Evolutionary conservation across 2,113 vertebrate genomes (phyloP).

Genomic region (Labeo rohita): DNA sequence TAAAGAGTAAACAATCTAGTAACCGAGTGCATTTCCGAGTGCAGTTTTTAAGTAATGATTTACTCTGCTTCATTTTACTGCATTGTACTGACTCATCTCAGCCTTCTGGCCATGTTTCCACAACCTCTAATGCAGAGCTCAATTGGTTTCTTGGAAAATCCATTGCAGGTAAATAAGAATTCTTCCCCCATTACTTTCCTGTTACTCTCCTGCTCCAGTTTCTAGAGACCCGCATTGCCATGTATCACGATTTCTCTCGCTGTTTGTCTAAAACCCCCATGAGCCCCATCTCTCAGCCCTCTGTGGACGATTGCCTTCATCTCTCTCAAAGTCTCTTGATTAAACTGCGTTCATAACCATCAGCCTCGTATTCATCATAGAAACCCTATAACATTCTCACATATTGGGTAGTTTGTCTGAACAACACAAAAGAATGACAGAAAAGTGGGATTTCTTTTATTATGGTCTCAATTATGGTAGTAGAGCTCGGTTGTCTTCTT

Average conservation of each 20-base stretch:
- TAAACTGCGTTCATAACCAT: conserved; percentile 38
- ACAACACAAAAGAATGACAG: conserved; percentile 30
- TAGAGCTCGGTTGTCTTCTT: not conserved
- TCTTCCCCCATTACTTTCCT: conserved; percentile 37
- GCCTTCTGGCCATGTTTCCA: conserved; percentile 24
- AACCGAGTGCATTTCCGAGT: not conserved
- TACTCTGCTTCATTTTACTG: conserved; percentile 36
- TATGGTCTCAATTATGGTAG: not conserved
- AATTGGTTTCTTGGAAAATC: conserved; percentile 48
- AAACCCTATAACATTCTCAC: conserved; percentile 17
- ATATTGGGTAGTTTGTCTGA: conserved; percentile 25
- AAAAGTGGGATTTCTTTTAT: conserved; percentile 30
- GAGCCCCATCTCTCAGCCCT: not conserved
- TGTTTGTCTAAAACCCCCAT: conserved; percentile 31
- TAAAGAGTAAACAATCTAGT: conserved; percentile 17
- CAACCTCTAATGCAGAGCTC: conserved; percentile 21
- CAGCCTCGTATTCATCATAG: conserved; percentile 5
- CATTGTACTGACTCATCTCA: conserved; percentile 23
- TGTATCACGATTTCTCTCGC: conserved; percentile 35
- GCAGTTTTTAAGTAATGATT: conserved; percentile 36
- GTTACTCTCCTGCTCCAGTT: conserved; percentile 20
- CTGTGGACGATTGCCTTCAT: conserved; percentile 34
- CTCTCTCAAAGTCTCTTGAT: conserved; percentile 30
- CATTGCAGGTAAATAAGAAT: conserved; percentile 35
- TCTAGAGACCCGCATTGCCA: not conserved